A percentile compares a stretch with the other conserved stretches of the same genome.
Conservation (phyloP, 2,113 vertebrate genomes). For the Engystomops pustulosus region DNA sequence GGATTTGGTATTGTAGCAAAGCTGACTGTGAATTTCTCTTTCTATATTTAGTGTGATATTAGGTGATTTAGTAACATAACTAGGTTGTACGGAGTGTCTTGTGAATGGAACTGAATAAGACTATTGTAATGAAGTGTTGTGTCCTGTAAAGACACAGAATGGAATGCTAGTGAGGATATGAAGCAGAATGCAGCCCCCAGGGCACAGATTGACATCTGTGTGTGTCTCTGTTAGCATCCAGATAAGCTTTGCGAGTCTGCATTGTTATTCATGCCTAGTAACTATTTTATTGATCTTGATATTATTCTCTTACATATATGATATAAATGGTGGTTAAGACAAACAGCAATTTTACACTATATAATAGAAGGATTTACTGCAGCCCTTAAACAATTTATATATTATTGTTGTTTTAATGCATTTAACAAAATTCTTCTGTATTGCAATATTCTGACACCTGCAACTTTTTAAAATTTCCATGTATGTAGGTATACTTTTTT, state of each 20-base stretch:
- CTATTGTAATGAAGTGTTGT: conserved; percentile 43
- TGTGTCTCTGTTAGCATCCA: conserved; percentile 43
- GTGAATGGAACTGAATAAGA: conserved; percentile 29
- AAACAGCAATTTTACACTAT: no score
- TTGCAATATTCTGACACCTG: no score
- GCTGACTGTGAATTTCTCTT: background rate
- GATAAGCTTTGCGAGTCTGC: background rate
- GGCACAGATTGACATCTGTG: conserved; percentile 48
- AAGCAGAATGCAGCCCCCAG: conserved; percentile 45
- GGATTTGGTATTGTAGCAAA: background rate
- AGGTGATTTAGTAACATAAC: background rate
- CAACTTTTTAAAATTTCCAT: no score
- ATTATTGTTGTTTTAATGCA: no score
- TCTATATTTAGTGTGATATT: background rate
- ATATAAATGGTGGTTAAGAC: no score
- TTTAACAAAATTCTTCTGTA: no score
- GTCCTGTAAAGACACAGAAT: conserved; percentile 38
- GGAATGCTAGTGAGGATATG: conserved; percentile 57
- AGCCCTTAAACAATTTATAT: no score
- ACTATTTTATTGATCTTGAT: background rate
- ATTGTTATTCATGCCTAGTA: background rate
- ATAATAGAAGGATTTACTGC: no score
- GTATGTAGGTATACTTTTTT: no score
- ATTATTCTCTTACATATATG: background rate
- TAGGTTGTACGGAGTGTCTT: background rate